phyloP scores from a whole-genome alignment of 2,797 vertebrate species.

The Paratrypauchen microcephalus region DNA sequence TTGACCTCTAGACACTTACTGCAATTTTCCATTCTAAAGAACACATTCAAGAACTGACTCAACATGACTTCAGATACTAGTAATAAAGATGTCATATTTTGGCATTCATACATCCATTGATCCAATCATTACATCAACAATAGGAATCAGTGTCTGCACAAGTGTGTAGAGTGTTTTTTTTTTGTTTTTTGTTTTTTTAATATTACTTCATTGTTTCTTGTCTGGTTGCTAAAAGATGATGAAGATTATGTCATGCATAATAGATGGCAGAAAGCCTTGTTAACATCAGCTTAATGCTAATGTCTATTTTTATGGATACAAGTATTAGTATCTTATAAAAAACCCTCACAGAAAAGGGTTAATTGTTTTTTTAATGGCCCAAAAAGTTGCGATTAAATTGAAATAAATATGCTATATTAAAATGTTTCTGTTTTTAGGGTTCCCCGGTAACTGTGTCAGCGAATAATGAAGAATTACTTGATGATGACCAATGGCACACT shows the following conservation, averaged over 20 bases:
- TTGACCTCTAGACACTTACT: not conserved
- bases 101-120: slow-evolving; percentile 82
- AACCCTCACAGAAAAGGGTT: not conserved
- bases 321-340: not conserved
- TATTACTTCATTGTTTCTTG: slow-evolving; percentile 55
- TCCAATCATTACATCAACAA: slow-evolving; percentile 82
- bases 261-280: slow-evolving; percentile 54
- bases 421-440: slow-evolving; percentile 71
- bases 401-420: not conserved
- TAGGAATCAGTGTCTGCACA: slow-evolving; percentile 41
- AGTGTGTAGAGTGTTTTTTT: slow-evolving; percentile 32
- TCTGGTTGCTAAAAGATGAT: slow-evolving; percentile 70
- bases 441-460: slow-evolving; percentile 85
- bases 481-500: slow-evolving; percentile 88
- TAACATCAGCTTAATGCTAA: slow-evolving; percentile 60
- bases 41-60: not conserved
- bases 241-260: slow-evolving; percentile 72
- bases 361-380: not conserved
- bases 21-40: not conserved
- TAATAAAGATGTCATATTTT: slow-evolving; percentile 77
- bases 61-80: slow-evolving; percentile 5
- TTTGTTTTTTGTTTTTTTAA: slow-evolving; percentile 47
- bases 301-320: slow-evolving; percentile 18
- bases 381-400: not conserved
- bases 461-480: slow-evolving; percentile 80